A percentile compares a stretch with the other conserved stretches of the same genome.
Conservation (phyloP, 2,797 vertebrate species). For the Lithobates pipiens region DNA sequence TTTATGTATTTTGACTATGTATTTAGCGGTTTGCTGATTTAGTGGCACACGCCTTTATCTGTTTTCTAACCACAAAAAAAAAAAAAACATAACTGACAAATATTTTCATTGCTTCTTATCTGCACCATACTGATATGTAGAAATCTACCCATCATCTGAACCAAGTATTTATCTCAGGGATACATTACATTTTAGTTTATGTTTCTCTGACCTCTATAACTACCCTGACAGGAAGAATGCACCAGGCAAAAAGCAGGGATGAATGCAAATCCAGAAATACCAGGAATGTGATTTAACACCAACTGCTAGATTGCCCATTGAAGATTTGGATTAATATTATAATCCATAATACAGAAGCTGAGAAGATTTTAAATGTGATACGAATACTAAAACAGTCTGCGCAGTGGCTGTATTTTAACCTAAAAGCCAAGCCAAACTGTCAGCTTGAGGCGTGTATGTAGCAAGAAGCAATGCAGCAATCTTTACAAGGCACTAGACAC, state of each 20-base stretch:
- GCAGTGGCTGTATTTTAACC: background rate
- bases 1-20: no score
- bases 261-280: background rate
- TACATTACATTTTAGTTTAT: background rate
- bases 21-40: no score
- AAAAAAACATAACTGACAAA: background rate
- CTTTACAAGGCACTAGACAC: background rate
- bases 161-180: background rate
- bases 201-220: background rate
- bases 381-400: slow-evolving; percentile 2
- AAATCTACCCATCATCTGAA: background rate
- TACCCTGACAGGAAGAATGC: background rate
- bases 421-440: background rate
- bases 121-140: background rate
- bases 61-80: no score
- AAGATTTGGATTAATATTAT: slow-evolving; percentile 4
- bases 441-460: background rate
- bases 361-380: slow-evolving; percentile 8
- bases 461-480: background rate
- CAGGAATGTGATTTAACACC: slow-evolving; percentile 7
- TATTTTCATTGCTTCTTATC: background rate
- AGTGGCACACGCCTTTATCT: no score
- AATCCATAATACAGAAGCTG: background rate
- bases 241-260: background rate
- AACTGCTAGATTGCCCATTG: background rate